These are phyloP conservation scores for Argynnis bischoffii DNA, from an alignment of 2,888 invertebrate genomes.

Conservation along the genomic window DNA sequence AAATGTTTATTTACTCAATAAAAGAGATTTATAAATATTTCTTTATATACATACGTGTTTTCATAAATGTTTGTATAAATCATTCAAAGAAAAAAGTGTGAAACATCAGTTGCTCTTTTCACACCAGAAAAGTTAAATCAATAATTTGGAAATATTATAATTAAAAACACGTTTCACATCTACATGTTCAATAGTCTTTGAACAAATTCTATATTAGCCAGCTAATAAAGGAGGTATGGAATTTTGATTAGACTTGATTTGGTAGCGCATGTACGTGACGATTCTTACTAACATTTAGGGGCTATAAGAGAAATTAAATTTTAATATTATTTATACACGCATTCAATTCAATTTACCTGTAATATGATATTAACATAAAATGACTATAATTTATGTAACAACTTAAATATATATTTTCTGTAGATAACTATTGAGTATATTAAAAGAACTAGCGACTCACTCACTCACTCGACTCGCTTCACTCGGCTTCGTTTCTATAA, in stretches of 20 bases:
- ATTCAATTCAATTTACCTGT: not conserved
- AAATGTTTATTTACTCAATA: conserved; percentile 4
- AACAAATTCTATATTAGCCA: conserved; percentile 15
- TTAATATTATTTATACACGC: conserved; percentile 9
- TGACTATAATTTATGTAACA: too few relatives aligned
- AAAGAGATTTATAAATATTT: not conserved
- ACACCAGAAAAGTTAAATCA: not conserved
- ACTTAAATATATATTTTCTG: too few relatives aligned
- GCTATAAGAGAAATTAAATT: conserved; percentile 4
- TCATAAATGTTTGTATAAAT: too few relatives aligned
- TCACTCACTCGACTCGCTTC: too few relatives aligned
- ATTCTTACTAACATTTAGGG: conserved; percentile 1
- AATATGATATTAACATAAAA: not conserved
- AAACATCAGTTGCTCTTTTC: too few relatives aligned
- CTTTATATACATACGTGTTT: too few relatives aligned
- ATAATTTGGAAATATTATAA: not conserved
- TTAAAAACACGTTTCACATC: not conserved
- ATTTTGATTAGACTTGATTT: conserved; percentile 31
- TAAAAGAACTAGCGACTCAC: too few relatives aligned
- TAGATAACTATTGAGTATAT: too few relatives aligned
- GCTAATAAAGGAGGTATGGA: conserved; percentile 28
- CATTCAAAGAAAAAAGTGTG: too few relatives aligned
- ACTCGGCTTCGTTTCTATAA: too few relatives aligned
- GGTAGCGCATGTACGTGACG: conserved; percentile 19
- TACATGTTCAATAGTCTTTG: conserved; percentile 26